Evolutionary conservation across 2,113 vertebrate species (phyloP).

Genomic region (Heteronetta atricapilla): DNA sequence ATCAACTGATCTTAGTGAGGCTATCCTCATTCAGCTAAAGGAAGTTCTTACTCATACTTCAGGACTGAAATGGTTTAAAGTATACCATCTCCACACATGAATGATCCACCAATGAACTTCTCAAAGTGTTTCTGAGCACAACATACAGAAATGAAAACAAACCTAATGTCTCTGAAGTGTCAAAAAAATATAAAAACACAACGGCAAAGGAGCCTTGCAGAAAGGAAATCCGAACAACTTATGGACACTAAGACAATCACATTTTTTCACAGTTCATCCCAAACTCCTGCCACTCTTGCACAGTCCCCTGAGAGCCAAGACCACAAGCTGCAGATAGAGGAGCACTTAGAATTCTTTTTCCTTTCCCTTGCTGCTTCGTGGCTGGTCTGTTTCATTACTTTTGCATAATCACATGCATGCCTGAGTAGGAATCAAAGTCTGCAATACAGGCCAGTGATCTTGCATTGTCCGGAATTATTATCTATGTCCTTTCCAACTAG

Average conservation of each 20-base stretch:
- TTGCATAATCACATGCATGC: rapidly evolving
- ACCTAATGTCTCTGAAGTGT: not conserved
- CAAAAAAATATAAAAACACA: not conserved
- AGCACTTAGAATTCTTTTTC: not conserved
- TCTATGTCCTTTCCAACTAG: not conserved
- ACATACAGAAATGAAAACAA: not conserved
- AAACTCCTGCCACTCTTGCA: not conserved
- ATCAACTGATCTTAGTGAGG: not conserved
- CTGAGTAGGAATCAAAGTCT: not conserved
- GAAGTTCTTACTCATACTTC: not conserved
- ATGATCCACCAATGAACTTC: not conserved
- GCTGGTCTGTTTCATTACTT: not conserved
- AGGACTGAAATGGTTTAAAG: not conserved
- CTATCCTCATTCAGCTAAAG: not conserved
- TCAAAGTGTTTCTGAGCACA: not conserved
- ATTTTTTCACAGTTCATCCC: not conserved
- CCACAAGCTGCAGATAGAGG: not conserved
- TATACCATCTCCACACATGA: not conserved
- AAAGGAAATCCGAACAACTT: not conserved
- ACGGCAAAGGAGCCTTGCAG: not conserved
- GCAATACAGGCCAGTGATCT: not conserved
- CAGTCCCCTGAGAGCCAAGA: not conserved
- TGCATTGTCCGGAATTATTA: not conserved
- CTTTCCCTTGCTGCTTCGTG: not conserved
- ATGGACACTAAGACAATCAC: not conserved